These are phyloP conservation scores for Archips xylosteana DNA, from an alignment of 2,888 invertebrate species.

Conservation along the genomic window DNA sequence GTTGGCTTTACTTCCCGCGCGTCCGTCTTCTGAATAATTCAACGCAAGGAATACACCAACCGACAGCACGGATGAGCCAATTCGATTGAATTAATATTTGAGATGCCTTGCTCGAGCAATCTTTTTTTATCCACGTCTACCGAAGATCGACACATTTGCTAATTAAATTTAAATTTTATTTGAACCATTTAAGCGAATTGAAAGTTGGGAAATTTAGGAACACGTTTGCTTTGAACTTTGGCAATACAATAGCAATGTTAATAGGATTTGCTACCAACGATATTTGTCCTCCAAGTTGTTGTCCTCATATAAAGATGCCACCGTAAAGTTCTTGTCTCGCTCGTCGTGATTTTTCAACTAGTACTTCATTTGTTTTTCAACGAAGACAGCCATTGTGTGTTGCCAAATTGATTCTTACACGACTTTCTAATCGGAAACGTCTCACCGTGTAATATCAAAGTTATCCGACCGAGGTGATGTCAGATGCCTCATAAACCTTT, in stretches of 20 bases:
- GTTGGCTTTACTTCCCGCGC: constrained; percentile 63
- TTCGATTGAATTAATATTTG: constrained; percentile 37
- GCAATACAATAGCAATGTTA: neutral
- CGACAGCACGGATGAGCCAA: constrained; percentile 30
- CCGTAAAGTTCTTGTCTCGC: neutral
- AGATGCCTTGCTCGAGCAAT: constrained; percentile 17
- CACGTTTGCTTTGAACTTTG: neutral
- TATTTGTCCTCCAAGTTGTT: no score
- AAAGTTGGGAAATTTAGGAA: neutral
- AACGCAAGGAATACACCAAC: constrained; percentile 54
- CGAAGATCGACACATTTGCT: constrained; percentile 17
- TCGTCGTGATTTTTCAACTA: neutral
- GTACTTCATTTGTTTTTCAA: constrained; percentile 2
- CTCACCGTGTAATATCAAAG: constrained; percentile 3
- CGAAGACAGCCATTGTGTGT: neutral
- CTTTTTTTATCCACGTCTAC: neutral
- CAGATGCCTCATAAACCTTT: constrained; percentile 30
- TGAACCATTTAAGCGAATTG: neutral
- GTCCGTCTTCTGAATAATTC: constrained; percentile 69
- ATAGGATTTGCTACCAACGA: neutral
- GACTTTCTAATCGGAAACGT: constrained; percentile 5
- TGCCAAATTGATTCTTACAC: constrained; percentile 28
- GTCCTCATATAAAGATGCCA: neutral
- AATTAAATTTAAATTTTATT: constrained; percentile 4
- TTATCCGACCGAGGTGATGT: constrained; percentile 28